These are phyloP conservation scores for Rhinopithecus roxellana DNA, from an alignment of 2,113 vertebrate species.

Conservation along the genomic window DNA sequence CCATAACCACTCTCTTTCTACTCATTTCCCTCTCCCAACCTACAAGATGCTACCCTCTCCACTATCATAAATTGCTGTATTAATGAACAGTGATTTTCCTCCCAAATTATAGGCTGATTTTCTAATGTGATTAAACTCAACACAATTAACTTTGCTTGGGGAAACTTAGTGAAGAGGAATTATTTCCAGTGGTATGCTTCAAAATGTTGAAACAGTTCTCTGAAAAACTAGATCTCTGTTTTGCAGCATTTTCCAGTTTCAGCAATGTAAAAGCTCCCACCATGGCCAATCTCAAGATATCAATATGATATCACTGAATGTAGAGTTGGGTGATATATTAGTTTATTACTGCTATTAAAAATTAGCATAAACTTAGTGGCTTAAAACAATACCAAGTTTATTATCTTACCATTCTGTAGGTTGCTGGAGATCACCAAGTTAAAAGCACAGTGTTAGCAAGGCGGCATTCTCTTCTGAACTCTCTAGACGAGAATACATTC, in stretches of 20 bases:
- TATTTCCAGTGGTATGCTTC: background rate
- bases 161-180: background rate
- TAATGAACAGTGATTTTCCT: background rate
- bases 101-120: background rate
- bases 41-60: background rate
- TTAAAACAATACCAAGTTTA: background rate
- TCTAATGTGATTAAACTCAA: background rate
- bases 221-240: background rate
- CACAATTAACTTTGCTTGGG: background rate
- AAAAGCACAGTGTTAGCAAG: background rate
- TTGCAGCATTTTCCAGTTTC: background rate
- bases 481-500: background rate
- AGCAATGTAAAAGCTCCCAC: background rate
- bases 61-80: background rate
- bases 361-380: background rate
- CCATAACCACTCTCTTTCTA: background rate
- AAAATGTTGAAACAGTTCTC: background rate
- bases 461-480: background rate
- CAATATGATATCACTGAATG: background rate
- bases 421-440: background rate
- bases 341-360: background rate
- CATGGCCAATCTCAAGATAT: background rate
- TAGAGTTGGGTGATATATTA: background rate
- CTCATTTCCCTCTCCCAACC: background rate
- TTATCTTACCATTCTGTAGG: background rate